Evolutionary conservation across 2,113 vertebrate species (phyloP).

Genomic region (Hemibagrus wyckioides): DNA sequence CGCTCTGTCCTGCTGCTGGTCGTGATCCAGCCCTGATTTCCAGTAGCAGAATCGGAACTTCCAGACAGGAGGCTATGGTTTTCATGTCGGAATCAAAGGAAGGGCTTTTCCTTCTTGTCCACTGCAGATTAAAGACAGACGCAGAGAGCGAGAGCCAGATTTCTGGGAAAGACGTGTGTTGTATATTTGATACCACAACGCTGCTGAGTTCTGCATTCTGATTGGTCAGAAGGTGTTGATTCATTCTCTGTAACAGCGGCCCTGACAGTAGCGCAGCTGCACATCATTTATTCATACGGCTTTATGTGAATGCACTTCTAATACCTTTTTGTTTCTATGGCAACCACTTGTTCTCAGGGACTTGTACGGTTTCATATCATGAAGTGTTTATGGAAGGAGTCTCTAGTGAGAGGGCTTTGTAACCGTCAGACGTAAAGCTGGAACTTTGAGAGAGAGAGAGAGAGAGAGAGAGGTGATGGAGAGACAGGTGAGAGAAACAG

Average conservation of each 20-base stretch:
- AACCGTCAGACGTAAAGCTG: too few species aligned
- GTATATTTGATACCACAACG: not conserved
- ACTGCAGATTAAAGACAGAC: not conserved
- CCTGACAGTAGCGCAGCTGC: not conserved
- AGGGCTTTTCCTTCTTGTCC: not conserved
- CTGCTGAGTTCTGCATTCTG: not conserved
- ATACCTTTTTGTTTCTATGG: not conserved
- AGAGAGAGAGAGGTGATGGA: not conserved
- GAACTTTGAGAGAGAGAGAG: not conserved
- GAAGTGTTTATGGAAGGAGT: too few species aligned
- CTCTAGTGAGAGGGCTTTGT: too few species aligned
- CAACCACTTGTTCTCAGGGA: not conserved
- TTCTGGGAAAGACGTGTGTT: not conserved
- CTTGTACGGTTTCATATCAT: too few species aligned
- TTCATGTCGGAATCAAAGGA: not conserved
- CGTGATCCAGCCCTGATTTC: not conserved
- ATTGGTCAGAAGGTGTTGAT: constrained; percentile 1
- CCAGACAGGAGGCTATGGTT: not conserved
- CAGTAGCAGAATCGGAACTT: not conserved
- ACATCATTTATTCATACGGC: not conserved
- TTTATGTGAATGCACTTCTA: not conserved
- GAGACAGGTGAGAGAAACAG: not conserved
- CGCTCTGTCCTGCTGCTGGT: not conserved
- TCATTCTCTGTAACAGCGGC: not conserved
- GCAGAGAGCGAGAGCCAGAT: not conserved